A percentile compares a stretch with the other conserved stretches of the same genome.
Conservation (phyloP, 1,140 invertebrate species). For the Papilio dardanus region DNA sequence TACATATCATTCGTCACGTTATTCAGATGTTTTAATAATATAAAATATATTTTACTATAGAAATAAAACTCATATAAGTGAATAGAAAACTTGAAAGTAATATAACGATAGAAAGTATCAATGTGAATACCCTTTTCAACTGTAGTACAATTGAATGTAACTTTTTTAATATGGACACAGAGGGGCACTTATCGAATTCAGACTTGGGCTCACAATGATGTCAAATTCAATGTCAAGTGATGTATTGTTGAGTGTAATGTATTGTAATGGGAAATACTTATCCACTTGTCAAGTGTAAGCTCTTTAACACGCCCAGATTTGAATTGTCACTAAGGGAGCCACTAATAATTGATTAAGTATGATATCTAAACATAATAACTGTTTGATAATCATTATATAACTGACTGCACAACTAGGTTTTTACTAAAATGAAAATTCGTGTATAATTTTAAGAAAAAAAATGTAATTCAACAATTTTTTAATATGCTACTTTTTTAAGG, state of each 20-base stretch:
- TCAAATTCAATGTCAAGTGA: neutral
- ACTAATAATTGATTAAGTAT: too few relatives aligned
- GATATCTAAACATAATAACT: too few relatives aligned
- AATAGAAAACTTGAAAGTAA: neutral
- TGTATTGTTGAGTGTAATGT: neutral
- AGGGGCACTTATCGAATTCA: neutral
- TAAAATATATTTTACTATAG: neutral
- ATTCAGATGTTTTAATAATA: neutral
- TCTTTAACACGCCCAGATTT: too few relatives aligned
- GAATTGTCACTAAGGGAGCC: too few relatives aligned
- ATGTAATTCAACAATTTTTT: too few relatives aligned
- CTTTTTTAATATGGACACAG: slow-evolving; percentile 28
- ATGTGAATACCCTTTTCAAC: neutral
- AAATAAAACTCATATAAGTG: neutral
- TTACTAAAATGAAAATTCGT: too few relatives aligned
- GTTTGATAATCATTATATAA: too few relatives aligned
- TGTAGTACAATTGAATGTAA: slow-evolving; percentile 15
- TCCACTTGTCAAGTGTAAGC: too few relatives aligned
- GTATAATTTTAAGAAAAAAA: too few relatives aligned
- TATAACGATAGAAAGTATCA: neutral
- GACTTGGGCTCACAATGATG: neutral
- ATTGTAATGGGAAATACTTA: neutral
- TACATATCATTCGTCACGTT: neutral
- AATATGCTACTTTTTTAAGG: too few relatives aligned
- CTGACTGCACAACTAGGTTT: too few relatives aligned